A percentile compares a stretch with the other conserved stretches of the same genome.
Conservation (phyloP, 2,113 vertebrate species). For the Chamaetylas fuelleborni region DNA sequence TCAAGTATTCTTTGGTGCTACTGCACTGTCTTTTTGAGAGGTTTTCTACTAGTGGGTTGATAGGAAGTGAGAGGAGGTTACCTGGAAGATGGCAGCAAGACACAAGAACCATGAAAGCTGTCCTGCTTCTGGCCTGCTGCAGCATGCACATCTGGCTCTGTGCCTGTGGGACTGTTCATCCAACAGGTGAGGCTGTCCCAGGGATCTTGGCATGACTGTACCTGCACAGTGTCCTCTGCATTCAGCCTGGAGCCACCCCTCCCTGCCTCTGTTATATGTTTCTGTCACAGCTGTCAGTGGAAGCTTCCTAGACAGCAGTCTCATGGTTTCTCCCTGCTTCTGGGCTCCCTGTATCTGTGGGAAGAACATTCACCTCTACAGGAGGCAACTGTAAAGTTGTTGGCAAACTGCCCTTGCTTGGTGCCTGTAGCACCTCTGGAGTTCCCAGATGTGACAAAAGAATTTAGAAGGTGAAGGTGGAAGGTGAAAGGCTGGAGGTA, state of each 20-base stretch:
- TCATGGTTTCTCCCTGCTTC: neutral
- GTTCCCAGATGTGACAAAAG: neutral
- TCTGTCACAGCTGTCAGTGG: neutral
- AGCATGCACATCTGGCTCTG: neutral
- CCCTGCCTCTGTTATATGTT: neutral
- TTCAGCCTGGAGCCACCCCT: neutral
- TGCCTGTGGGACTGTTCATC: neutral
- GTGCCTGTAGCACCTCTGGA: neutral
- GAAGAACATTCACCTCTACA: neutral
- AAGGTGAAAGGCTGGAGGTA: neutral
- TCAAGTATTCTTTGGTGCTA: neutral
- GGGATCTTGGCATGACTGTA: neutral
- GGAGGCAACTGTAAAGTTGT: neutral
- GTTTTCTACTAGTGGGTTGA: neutral
- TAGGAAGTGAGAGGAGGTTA: neutral
- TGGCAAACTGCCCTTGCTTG: neutral
- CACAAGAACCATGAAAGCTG: neutral
- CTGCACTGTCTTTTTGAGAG: neutral
- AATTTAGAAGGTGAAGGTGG: neutral
- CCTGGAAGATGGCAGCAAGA: neutral
- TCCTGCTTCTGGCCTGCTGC: neutral
- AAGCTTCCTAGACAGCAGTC: neutral
- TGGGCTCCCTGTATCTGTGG: neutral
- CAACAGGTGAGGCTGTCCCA: neutral
- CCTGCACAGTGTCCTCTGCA: fast-evolving